phyloP scores from a whole-genome alignment of 2,113 vertebrate species.

The Synodontis membranacea region DNA sequence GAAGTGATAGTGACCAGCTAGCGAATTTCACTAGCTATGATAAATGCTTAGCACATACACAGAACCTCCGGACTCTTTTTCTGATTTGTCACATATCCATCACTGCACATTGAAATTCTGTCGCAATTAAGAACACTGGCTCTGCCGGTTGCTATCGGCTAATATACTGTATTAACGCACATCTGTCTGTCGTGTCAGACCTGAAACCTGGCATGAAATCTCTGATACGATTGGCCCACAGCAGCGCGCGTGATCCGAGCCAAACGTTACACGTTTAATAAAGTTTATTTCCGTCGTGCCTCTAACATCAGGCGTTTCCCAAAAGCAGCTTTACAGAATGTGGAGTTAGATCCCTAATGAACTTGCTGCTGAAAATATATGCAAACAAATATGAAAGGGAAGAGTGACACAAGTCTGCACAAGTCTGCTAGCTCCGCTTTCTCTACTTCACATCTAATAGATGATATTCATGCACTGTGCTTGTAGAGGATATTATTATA shows the following conservation, averaged over 20 bases:
- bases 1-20: neutral
- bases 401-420: neutral
- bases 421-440: neutral
- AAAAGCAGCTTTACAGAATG: neutral
- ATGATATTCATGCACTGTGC: neutral
- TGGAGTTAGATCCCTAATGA: no score
- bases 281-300: no score
- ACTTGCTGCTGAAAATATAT: no score
- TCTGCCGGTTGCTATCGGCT: neutral
- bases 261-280: no score
- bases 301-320: no score
- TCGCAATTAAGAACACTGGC: neutral
- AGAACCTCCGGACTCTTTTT: no score
- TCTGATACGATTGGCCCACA: neutral
- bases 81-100: no score
- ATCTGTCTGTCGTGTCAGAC: neutral
- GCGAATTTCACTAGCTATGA: neutral
- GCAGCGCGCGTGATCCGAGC: no score
- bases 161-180: neutral
- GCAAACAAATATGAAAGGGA: neutral
- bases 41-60: no score
- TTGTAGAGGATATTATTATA: neutral
- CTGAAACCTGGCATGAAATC: neutral
- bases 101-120: no score
- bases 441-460: neutral